phyloP scores from a whole-genome alignment of 1,140 invertebrate species.

The Cheumatopsyche charites region DNA sequence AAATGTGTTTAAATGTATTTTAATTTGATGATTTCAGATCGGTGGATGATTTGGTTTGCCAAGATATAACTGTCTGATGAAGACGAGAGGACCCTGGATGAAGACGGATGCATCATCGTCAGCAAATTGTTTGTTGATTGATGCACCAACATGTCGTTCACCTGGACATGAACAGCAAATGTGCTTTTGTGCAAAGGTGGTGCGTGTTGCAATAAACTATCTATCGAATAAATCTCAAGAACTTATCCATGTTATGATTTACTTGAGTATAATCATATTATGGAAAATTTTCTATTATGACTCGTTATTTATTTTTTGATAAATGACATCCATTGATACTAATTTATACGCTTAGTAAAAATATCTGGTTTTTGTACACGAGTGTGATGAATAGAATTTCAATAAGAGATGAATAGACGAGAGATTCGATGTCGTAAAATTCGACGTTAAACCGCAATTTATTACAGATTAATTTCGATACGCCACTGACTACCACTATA shows the following conservation, averaged over 20 bases:
- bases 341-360: too few species aligned
- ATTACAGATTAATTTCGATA: not conserved
- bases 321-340: too few species aligned
- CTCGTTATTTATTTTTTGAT: too few species aligned
- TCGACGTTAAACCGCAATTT: too few species aligned
- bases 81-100: slow-evolving; percentile 15
- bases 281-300: too few species aligned
- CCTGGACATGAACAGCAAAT: slow-evolving; percentile 24
- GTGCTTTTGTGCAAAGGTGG: not conserved
- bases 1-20: too few species aligned
- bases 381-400: too few species aligned
- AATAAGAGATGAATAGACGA: too few species aligned
- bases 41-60: not conserved
- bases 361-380: too few species aligned
- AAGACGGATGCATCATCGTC: slow-evolving; percentile 8
- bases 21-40: too few species aligned
- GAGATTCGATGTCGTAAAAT: too few species aligned
- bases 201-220: not conserved
- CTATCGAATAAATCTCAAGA: slow-evolving; percentile 1
- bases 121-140: slow-evolving; percentile 48
- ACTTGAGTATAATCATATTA: too few species aligned
- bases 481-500: slow-evolving; percentile 9
- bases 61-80: not conserved
- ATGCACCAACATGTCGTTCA: slow-evolving; percentile 47
- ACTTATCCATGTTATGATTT: not conserved